Evolutionary conservation across 2,113 vertebrate genomes (phyloP), one percentile per base, ranked within the genome.

Genomic region (Tyto alba): DNA sequence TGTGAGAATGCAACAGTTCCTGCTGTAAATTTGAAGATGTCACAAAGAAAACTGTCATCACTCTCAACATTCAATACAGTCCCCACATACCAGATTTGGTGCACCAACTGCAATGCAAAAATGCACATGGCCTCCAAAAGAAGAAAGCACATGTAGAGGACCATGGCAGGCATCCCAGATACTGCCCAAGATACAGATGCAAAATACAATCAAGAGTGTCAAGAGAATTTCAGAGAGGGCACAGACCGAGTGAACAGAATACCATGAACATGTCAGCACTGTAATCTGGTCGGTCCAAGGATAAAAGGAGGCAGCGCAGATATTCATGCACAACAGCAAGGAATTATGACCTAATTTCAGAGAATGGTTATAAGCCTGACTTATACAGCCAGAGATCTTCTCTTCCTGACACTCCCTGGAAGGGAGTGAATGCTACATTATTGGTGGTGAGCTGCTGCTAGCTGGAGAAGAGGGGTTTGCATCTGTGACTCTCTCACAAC

Each of bases 191-290:
- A 36, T 7, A 32, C 6, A 7, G 38, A 15, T 4, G n/a, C 20
- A 74, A 86, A 95, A 66, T 48, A 36, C 73, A 66, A 83, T 8
- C 81, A 59, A 57, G 63, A 55, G 53, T 84, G 86, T 73, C 74
- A 91, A 68, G 26, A 80, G 64, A 64, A 48, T 94, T 96, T 57
- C 41, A 43, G 59, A 90, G 91, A 91, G 90, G 74, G 8, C 23
- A 45, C 57, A 62, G 41, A 30, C 20, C n/a, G 69, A 90, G 77
- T 89, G 17, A 63, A 87, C 16, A 75, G 93, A 96, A 50, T 60
- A 45, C 67, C 81, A 41, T 7, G 12, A 95, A 79, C 12, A 18
- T 71, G 82, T 47, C 96, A 96, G 94, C 89, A 91, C 62, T 30
- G 45, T 53, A 57, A 94, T 80, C 86, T 57, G 77, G 66, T 85